Percentiles rank a stretch among this genome's conserved stretches.
These are phyloP conservation scores for Cylloceria caligata DNA, from an alignment of 2,888 invertebrate genomes.

Conservation along the genomic window DNA sequence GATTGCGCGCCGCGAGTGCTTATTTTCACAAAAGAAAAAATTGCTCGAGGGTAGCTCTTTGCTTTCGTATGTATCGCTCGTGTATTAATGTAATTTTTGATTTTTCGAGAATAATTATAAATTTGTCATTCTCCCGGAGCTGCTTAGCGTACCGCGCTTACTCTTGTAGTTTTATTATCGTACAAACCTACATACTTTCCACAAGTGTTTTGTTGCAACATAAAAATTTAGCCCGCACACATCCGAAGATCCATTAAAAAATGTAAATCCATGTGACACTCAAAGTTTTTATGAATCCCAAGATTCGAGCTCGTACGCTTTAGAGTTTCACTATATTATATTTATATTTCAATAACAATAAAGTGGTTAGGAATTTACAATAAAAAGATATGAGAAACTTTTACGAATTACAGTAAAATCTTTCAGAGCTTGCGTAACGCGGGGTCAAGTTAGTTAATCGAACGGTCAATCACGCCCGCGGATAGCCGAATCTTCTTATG, in stretches of 20 bases:
- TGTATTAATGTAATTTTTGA: slow-evolving; percentile 9
- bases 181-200: slow-evolving; percentile 37
- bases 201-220: slow-evolving; percentile 5
- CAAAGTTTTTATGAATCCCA: slow-evolving; percentile 16
- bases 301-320: not conserved
- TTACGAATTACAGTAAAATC: not conserved
- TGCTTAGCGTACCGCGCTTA: not conserved
- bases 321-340: not conserved
- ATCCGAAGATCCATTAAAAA: slow-evolving; percentile 41
- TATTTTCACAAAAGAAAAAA: not conserved
- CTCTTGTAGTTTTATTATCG: slow-evolving; percentile 29
- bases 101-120: slow-evolving; percentile 21
- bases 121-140: not conserved
- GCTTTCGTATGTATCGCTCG: not conserved
- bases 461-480: too few species aligned
- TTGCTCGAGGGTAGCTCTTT: too few species aligned
- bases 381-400: not conserved
- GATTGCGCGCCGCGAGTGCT: slow-evolving; percentile 14
- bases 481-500: too few species aligned
- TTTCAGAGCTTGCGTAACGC: too few species aligned
- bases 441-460: too few species aligned
- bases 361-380: not conserved
- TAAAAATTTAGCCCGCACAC: not conserved
- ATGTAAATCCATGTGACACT: slow-evolving; percentile 25
- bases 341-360: slow-evolving; percentile 6